These are phyloP conservation scores for Harpalus rufipes DNA, from an alignment of 2,888 invertebrate species.

Conservation along the genomic window DNA sequence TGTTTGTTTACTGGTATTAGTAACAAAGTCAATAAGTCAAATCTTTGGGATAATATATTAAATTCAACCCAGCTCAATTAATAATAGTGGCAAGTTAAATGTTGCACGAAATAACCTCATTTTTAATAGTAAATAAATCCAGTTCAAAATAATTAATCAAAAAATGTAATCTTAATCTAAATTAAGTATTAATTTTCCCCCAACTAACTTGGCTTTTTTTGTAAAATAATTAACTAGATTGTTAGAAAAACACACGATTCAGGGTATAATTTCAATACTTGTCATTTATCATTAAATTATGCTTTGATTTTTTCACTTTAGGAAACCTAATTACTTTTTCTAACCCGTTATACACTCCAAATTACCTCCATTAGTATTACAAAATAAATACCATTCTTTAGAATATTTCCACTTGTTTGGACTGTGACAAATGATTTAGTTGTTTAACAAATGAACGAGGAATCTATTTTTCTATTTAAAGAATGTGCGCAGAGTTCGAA, in stretches of 20 bases:
- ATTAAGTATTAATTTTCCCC: slow-evolving; percentile 49
- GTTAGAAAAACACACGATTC: slow-evolving; percentile 19
- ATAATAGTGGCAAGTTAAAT: slow-evolving; percentile 54
- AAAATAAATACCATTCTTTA: no score
- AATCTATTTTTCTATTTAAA: not conserved
- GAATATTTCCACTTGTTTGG: not conserved
- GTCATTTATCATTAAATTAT: slow-evolving; percentile 41
- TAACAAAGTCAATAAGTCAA: slow-evolving; percentile 6
- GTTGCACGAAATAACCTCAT: slow-evolving; percentile 54
- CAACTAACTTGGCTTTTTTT: slow-evolving; percentile 46
- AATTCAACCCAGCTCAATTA: slow-evolving; percentile 51
- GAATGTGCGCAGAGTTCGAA: no score
- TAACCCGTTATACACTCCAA: not conserved
- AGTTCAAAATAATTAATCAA: slow-evolving; percentile 56
- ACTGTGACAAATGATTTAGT: not conserved
- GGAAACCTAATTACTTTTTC: slow-evolving; percentile 3
- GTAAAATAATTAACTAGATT: slow-evolving; percentile 40
- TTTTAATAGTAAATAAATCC: slow-evolving; percentile 56
- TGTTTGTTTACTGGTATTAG: slow-evolving; percentile 2
- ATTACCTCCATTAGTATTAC: no score
- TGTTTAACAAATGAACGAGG: slow-evolving; percentile 1
- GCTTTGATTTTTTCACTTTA: slow-evolving; percentile 13
- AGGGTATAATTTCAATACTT: slow-evolving; percentile 31
- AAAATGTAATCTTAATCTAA: slow-evolving; percentile 58
- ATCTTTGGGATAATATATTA: slow-evolving; percentile 10